Conservation (phyloP, 2,888 invertebrate species). For the Cryptocheilus praepositus region DNA sequence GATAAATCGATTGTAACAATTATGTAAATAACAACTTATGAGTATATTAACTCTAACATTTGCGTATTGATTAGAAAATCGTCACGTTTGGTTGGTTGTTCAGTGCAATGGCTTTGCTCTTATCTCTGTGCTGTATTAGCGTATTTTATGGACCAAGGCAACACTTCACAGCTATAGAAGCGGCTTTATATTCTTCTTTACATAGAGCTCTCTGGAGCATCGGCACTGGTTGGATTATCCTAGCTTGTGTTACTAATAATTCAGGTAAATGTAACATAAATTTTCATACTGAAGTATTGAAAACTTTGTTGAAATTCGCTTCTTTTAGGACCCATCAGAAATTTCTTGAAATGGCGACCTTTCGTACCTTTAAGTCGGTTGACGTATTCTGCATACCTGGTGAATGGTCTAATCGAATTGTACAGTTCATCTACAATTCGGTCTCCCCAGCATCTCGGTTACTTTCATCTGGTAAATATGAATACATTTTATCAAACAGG, state of each 20-base stretch:
- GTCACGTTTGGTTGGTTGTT: constrained; percentile 62
- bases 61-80: constrained; percentile 45
- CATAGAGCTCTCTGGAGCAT: constrained; percentile 83
- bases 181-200: constrained; percentile 81
- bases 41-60: too few species aligned
- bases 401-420: constrained; percentile 83
- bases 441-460: constrained; percentile 79
- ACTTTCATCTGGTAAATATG: constrained; percentile 79
- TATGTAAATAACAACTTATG: constrained; percentile 14
- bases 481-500: not conserved
- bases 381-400: constrained; percentile 84
- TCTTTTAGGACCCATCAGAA: constrained; percentile 76
- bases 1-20: constrained; percentile 10
- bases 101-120: constrained; percentile 61
- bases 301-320: not conserved
- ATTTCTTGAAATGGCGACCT: constrained; percentile 79
- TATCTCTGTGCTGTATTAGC: constrained; percentile 80
- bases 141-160: constrained; percentile 81
- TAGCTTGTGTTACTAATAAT: constrained; percentile 82
- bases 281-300: not conserved
- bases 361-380: constrained; percentile 82
- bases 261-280: constrained; percentile 73
- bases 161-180: constrained; percentile 78
- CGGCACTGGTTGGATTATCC: constrained; percentile 79
- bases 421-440: constrained; percentile 80